These are phyloP conservation scores for Drosophila austrosaltans DNA, from an alignment of 2,888 invertebrate genomes.

Conservation along the genomic window DNA sequence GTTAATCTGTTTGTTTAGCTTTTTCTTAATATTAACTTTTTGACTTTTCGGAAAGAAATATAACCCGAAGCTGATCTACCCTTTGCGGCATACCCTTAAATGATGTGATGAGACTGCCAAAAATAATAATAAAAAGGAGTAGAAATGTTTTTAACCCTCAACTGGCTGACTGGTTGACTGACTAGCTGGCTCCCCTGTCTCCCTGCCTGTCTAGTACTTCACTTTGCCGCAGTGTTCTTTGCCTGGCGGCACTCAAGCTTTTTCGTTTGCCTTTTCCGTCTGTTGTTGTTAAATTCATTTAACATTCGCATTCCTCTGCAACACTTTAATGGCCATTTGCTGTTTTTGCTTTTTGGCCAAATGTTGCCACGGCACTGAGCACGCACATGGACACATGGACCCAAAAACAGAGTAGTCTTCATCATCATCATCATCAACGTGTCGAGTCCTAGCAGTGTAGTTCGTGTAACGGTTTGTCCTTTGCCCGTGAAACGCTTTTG, in stretches of 20 bases:
- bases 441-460: slow-evolving; percentile 5
- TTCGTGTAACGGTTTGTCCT: slow-evolving; percentile 5
- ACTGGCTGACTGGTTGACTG: neutral
- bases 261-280: slow-evolving; percentile 21
- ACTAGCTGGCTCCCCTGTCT: neutral
- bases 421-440: slow-evolving; percentile 5
- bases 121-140: slow-evolving; percentile 18
- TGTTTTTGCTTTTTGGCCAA: slow-evolving; percentile 44
- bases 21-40: neutral
- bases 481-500: slow-evolving; percentile 17
- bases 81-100: slow-evolving; percentile 1
- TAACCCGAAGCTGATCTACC: slow-evolving; percentile 1
- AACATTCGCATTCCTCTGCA: slow-evolving; percentile 49
- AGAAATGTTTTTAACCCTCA: slow-evolving; percentile 30
- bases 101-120: slow-evolving; percentile 38
- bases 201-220: neutral
- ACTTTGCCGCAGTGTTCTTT: slow-evolving; percentile 6
- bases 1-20: neutral
- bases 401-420: slow-evolving; percentile 30
- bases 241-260: neutral
- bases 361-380: slow-evolving; percentile 30
- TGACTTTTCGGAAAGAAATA: neutral
- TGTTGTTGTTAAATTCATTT: slow-evolving; percentile 61
- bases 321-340: slow-evolving; percentile 43
- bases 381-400: slow-evolving; percentile 9